Evolutionary conservation across 2,888 invertebrate genomes (phyloP).

Genomic region (Biston betularia): DNA sequence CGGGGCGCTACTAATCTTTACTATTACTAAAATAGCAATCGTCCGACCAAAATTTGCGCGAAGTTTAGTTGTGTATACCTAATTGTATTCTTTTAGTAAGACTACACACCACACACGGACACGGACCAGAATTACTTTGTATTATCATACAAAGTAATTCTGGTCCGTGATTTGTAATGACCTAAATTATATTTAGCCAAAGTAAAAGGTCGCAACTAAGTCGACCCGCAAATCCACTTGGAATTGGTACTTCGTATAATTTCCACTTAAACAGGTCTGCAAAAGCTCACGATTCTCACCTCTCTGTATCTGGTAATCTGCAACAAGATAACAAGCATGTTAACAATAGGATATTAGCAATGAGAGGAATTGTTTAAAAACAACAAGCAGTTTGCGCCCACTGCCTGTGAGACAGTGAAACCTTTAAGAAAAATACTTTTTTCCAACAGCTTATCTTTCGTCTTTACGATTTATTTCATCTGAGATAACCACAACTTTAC

Average conservation of each 20-base stretch:
- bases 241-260: slow-evolving; percentile 20
- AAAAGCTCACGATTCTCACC: slow-evolving; percentile 41
- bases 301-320: slow-evolving; percentile 66
- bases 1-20: no score
- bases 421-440: not conserved
- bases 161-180: not conserved
- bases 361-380: slow-evolving; percentile 55
- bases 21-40: no score
- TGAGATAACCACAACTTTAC: not conserved
- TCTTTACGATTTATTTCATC: slow-evolving; percentile 15
- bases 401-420: slow-evolving; percentile 11
- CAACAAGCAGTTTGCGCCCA: not conserved
- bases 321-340: slow-evolving; percentile 66
- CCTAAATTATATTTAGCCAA: not conserved
- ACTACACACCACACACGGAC: no score
- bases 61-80: no score
- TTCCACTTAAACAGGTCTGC: slow-evolving; percentile 22
- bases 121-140: not conserved
- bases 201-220: slow-evolving; percentile 6
- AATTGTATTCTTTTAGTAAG: no score
- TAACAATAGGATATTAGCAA: slow-evolving; percentile 70
- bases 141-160: not conserved
- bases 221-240: slow-evolving; percentile 23
- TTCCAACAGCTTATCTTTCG: not conserved
- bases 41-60: no score